Evolutionary conservation across 2,113 vertebrate genomes (phyloP).

Genomic region (Neotragus moschatus): DNA sequence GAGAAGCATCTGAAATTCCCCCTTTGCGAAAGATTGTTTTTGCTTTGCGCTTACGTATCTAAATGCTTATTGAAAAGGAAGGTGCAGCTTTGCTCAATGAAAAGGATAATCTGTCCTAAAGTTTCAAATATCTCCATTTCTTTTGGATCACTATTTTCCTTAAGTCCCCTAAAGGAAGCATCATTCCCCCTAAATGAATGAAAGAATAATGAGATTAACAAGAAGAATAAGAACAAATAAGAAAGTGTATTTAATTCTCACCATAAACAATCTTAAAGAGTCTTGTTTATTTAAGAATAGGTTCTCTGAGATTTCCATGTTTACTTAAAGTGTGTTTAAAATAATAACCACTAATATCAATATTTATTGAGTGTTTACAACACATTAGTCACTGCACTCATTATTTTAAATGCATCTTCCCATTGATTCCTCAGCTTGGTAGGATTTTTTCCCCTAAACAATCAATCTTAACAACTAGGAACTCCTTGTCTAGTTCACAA

Average conservation of each 20-base stretch:
- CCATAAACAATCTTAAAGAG: background rate
- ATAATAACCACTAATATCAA: background rate
- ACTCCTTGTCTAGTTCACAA: background rate
- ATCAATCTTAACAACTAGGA: background rate
- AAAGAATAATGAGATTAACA: background rate
- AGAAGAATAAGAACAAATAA: background rate
- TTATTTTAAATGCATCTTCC: background rate
- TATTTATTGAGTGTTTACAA: background rate
- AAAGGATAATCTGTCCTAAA: background rate
- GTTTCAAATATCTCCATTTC: slow-evolving; percentile 4
- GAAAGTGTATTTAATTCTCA: background rate
- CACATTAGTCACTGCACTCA: background rate
- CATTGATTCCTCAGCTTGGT: background rate
- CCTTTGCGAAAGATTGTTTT: background rate
- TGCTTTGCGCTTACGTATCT: background rate
- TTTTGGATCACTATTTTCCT: background rate
- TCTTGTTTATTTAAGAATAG: background rate
- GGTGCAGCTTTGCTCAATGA: background rate
- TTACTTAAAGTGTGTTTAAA: slow-evolving; percentile 1
- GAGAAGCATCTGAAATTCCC: background rate
- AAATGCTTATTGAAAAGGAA: background rate
- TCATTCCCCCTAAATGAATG: background rate
- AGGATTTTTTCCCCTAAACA: slow-evolving; percentile 1
- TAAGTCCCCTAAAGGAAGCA: background rate
- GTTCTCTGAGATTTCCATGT: background rate